phyloP scores from a whole-genome alignment of 2,888 invertebrate genomes.

The Pinctada fucata region DNA sequence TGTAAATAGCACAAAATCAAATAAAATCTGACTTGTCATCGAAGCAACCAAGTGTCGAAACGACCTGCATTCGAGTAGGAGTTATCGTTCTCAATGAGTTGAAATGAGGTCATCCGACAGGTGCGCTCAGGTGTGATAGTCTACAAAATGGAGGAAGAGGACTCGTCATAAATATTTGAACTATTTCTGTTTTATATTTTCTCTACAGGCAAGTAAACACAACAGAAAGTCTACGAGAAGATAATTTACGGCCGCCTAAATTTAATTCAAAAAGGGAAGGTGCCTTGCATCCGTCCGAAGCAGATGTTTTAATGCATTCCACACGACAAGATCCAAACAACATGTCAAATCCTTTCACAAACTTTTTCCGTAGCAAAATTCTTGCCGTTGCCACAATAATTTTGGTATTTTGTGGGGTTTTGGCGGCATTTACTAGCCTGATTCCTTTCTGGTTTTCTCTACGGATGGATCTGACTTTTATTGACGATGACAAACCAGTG shows the following conservation, averaged over 20 bases:
- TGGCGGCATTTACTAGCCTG: slow-evolving; percentile 8
- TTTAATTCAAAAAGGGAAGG: not conserved
- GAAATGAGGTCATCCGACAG: slow-evolving; percentile 14
- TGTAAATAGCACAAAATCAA: too few relatives aligned
- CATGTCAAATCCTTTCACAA: slow-evolving; percentile 22
- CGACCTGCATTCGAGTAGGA: too few relatives aligned
- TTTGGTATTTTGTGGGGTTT: slow-evolving; percentile 16
- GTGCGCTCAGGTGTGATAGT: slow-evolving; percentile 19
- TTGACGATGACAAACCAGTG: slow-evolving; percentile 14
- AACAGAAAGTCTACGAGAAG: too few relatives aligned
- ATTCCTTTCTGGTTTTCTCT: slow-evolving; percentile 37
- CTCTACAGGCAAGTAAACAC: too few relatives aligned
- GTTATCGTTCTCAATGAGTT: slow-evolving; percentile 3
- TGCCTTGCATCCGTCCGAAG: not conserved
- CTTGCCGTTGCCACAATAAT: slow-evolving; percentile 12
- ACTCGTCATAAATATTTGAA: not conserved
- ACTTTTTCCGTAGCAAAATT: slow-evolving; percentile 19
- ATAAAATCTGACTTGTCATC: too few relatives aligned
- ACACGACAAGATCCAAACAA: not conserved
- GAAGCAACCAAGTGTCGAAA: too few relatives aligned
- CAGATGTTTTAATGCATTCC: not conserved
- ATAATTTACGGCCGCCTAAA: not conserved
- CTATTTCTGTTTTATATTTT: not conserved
- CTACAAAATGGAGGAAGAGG: slow-evolving; percentile 23
- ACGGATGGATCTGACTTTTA: slow-evolving; percentile 18